Base-by-base conservation (phyloP, 2,113 vertebrate genomes). In the Turdus rufiventris region DNA sequence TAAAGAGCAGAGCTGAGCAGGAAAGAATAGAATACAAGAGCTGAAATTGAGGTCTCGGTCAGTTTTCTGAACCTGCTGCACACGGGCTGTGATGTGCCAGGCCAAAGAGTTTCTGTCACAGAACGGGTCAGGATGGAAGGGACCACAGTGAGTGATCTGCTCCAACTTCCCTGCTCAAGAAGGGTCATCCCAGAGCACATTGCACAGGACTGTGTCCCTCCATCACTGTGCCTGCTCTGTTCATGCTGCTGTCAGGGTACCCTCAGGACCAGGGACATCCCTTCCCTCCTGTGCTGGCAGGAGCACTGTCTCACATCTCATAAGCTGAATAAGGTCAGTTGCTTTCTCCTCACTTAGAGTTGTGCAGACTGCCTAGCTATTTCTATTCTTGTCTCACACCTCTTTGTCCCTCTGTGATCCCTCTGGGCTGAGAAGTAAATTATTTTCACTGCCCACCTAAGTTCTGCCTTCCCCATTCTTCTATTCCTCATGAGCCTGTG, bases 141-240 rank as follows among this genome's bases (percentile, higher is more conserved):
- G 12, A 70, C n/a, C 0, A 2, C 40, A 62, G 6, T 0, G 0
- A 8, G 4, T 29, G 38, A 45, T 17, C 28, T 61, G 47, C 63
- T 54, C 38, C 84, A 62, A 2, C 23, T 19, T 87, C n/a, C 12
- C 40, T 70, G 48, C 56, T n/a, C n/a, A 29, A 29, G 12, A n/a
- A 54, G 19, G 56, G 24, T 20, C 47, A 53, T 54, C n/a, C 47
- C 47, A 53, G 73, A 47, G 28, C 47, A 45, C 56, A 6, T 5
- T 18, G 54, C n/a, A 61, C 18, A 54, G 18, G 40, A 62, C 5
- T 6, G 1, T 36, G 42, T 67, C 24, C 16, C 19, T 67, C 34
- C 16, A 72, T 21, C 17, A 12, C 18, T 24, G 5, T 2, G 7
- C 18, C 48, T 75, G 47, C 53, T 71, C 58, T 75, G 24, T 14